These are phyloP conservation scores for Crocodylus rhombifer DNA, from an alignment of 2,797 vertebrate genomes.

Conservation along the genomic window DNA sequence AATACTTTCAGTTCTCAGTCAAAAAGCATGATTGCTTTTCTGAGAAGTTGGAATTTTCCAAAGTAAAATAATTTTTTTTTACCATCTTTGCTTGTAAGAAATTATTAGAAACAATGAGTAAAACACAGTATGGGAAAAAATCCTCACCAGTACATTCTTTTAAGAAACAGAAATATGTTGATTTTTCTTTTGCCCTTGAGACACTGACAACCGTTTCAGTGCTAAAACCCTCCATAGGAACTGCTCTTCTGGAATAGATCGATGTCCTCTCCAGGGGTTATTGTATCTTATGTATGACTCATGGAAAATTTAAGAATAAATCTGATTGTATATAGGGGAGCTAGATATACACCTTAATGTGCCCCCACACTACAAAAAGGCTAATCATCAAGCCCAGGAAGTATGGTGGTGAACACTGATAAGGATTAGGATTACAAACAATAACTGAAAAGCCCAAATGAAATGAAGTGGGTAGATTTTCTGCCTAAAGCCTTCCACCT, in stretches of 20 bases:
- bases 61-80: background rate
- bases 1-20: too few species aligned
- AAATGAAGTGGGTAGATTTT: conserved; percentile 10
- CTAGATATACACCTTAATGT: background rate
- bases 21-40: background rate
- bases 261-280: background rate
- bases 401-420: background rate
- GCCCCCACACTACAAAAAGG: background rate
- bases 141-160: background rate
- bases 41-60: background rate
- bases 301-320: background rate
- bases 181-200: conserved; percentile 25
- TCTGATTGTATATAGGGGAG: background rate
- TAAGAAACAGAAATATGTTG: background rate
- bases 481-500: conserved; percentile 11
- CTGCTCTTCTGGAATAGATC: background rate
- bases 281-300: background rate
- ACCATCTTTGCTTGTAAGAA: background rate
- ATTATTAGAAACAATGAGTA: background rate
- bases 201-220: background rate
- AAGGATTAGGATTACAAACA: background rate
- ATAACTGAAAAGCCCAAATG: background rate
- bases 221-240: background rate
- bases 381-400: background rate
- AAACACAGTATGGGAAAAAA: background rate